These are phyloP conservation scores for Poeciliopsis prolifica DNA, from an alignment of 2,113 vertebrate species.

Conservation along the genomic window DNA sequence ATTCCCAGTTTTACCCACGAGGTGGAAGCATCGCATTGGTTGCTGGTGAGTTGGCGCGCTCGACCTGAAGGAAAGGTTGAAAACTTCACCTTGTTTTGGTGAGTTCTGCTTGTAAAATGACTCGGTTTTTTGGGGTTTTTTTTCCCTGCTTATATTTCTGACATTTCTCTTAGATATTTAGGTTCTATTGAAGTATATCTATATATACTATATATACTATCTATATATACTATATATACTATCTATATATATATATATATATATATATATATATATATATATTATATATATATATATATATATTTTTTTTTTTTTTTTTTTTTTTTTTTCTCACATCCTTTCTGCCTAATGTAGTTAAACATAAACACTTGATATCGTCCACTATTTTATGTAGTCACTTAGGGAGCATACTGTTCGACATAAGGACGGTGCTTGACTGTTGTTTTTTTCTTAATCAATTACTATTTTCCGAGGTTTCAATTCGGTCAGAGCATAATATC, in stretches of 20 bases:
- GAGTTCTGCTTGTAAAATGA: background rate
- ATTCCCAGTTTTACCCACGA: background rate
- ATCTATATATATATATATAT: too few species aligned
- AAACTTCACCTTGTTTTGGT: background rate
- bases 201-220: background rate
- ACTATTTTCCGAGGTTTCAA: slow-evolving; percentile 64
- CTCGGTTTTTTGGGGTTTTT: too few species aligned
- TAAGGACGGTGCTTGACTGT: slow-evolving; percentile 64
- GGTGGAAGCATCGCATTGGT: background rate
- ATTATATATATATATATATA: too few species aligned
- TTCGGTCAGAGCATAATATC: slow-evolving; percentile 74
- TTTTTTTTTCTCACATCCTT: background rate
- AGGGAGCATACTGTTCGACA: slow-evolving; percentile 71
- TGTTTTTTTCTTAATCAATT: slow-evolving; percentile 39
- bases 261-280: too few species aligned
- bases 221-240: background rate
- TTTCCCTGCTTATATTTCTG: background rate
- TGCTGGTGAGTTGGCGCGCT: background rate
- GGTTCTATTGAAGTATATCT: background rate
- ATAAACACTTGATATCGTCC: background rate
- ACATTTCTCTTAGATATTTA: background rate
- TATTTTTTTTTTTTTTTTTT: too few species aligned
- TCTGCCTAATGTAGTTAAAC: too few species aligned
- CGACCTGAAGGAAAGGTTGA: background rate
- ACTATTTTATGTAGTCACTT: background rate